Evolutionary conservation across 2,888 invertebrate genomes (phyloP), one percentile per base, ranked within the genome.

Genomic region (Agrypnus murinus): DNA sequence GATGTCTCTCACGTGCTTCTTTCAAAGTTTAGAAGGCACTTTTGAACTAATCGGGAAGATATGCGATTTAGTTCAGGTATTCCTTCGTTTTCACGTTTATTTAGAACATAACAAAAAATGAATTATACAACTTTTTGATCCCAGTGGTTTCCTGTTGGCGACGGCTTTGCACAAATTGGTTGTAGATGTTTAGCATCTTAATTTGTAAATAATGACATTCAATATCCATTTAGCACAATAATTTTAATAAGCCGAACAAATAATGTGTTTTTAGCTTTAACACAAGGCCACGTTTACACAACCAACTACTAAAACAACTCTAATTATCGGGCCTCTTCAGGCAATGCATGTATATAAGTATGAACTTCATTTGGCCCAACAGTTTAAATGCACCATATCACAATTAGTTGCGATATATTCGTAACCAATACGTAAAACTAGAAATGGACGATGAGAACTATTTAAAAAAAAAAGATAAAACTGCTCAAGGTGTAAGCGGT

Each of bases 101-200:
- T 93, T 94, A 94, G 87, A 94, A 94, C 86, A 94, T 90, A 78
- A 94, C 94, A 86, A 94, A 94, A 87, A 94, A 94, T 73, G 94
- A 94, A 87, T 94, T 94, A 88, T 94, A 94, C 84, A 94, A 87
- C 86, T 94, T 94, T 87, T 94, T 94, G 82, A 94, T 93, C 73
- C 94, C 94, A 57, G 94, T 94, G 25, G 93, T 93, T 86, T 94
- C 94, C 83, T 93, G 88, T 86, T 94, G 94, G 81, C 94, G 91
- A 84, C 93, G 94, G 84, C 92, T 93, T 85, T 93, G 92, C 71
- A 94, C 89, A 81, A 94, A 89, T 83, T 91, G 91, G 86, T 92
- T 92, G 84, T 92, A 91, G 80, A 92, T 87, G 86, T 90, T 90
- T 86, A 92, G 86, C 92, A 92, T 92, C 85, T 91, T 85, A 83